Base-by-base conservation (phyloP, 2,888 invertebrate species). In the Tiliacea citrago region DNA sequence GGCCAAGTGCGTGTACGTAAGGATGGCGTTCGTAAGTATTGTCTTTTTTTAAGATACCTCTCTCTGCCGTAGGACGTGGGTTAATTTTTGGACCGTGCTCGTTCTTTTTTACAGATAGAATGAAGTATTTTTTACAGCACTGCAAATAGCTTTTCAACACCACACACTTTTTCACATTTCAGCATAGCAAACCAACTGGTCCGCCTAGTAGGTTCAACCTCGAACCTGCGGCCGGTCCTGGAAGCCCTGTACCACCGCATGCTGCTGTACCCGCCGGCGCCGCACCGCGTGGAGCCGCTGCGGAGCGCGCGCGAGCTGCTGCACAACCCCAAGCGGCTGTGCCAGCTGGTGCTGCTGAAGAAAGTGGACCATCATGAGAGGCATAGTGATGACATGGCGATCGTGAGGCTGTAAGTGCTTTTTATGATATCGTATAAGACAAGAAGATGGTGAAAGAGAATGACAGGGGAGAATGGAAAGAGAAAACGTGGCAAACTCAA, bases 161-260 rank as follows among this genome's bases (percentile, higher is more conserved):
- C 2, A 24, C 21, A 35, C 0, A 4, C 0, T 35, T 39, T 49
- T 42, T 0, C 9, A 29, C 21, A 39, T 88, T 90, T 8, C 90
- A 98, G 98, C 91, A 99, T 99, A 89, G 98, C 98, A 13, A 98
- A 98, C 72, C 98, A 99, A 91, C 95, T 99, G 73, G 98, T 99
- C 1, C 97, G 99, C 21, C 95, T 99, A 57, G 98, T 99, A 0
- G 99, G 99, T 0, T 98, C 98, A 55, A 98, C 98, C 42, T 97
- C 98, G 0, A 98, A 98, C n/a, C 94, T 99, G 65, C 97, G 99
- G 21, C 99, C 99, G 13, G 99, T 99, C 60, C 94, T 99, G 62
- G 99, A 99, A 92, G 99, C 99, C 0, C 96, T 99, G 2, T 99
- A 99, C 91, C 99, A 99, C 93, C 97, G 99, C 73, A 99, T 99